A percentile compares a stretch with the other conserved stretches of the same genome.
These are phyloP conservation scores for Synergus japonicus DNA, from an alignment of 2,888 invertebrate genomes.

Conservation along the genomic window DNA sequence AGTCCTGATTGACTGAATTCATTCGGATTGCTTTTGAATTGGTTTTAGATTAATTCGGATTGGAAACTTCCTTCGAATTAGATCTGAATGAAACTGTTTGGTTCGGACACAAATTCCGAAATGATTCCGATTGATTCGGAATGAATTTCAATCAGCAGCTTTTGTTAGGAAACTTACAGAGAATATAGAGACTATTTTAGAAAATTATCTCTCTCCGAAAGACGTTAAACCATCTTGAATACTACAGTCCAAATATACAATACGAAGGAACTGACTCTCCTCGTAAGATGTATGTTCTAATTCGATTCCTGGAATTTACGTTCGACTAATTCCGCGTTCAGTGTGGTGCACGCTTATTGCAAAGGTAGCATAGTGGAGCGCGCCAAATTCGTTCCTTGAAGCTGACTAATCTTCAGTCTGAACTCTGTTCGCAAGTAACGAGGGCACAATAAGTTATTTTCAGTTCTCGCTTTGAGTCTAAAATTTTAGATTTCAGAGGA, in stretches of 20 bases:
- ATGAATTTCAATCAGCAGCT: too few species aligned
- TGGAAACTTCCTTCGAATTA: too few species aligned
- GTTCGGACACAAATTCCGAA: too few species aligned
- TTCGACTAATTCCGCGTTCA: conserved; percentile 28
- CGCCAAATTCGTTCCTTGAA: conserved; percentile 25
- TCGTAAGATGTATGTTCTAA: conserved; percentile 1
- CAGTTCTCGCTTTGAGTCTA: neutral
- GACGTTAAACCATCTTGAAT: conserved; percentile 2
- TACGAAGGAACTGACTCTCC: neutral
- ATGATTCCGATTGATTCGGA: too few species aligned
- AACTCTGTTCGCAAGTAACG: conserved; percentile 21
- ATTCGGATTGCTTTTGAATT: too few species aligned
- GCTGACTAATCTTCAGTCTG: conserved; percentile 34
- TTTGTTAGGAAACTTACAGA: too few species aligned
- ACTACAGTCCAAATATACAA: conserved; percentile 25
- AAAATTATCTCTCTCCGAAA: conserved; percentile 2
- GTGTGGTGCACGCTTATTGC: conserved; percentile 13
- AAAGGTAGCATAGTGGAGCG: conserved; percentile 15
- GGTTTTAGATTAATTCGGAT: too few species aligned
- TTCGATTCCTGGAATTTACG: conserved; percentile 17
- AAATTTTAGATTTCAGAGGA: neutral
- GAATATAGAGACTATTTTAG: neutral
- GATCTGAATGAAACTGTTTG: too few species aligned
- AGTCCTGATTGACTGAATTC: too few species aligned
- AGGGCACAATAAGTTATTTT: conserved; percentile 3